A percentile compares a stretch with the other conserved stretches of the same genome.
These are phyloP conservation scores for Candoia aspera DNA, from an alignment of 2,113 vertebrate genomes.

Conservation along the genomic window DNA sequence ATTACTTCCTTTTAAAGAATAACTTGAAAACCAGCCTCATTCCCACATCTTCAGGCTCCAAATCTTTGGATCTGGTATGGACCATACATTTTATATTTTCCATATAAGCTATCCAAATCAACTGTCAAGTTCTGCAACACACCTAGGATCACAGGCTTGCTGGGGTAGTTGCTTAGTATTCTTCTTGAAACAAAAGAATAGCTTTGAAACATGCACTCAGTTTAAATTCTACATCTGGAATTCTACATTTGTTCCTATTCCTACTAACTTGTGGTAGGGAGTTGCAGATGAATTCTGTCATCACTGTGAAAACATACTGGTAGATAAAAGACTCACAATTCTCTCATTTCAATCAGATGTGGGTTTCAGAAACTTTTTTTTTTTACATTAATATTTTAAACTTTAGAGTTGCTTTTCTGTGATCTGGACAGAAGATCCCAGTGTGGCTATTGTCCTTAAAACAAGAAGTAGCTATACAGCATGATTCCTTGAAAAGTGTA, in stretches of 20 bases:
- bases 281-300: neutral
- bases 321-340: neutral
- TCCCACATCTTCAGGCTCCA: neutral
- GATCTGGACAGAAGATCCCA: constrained; percentile 33
- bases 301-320: neutral
- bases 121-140: neutral
- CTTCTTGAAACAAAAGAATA: neutral
- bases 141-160: neutral
- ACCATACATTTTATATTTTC: neutral
- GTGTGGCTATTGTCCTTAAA: neutral
- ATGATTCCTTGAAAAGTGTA: neutral
- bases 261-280: neutral
- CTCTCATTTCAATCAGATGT: neutral
- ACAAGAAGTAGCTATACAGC: neutral
- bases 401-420: neutral
- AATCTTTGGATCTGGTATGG: neutral
- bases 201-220: neutral
- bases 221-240: neutral
- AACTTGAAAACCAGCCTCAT: neutral
- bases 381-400: neutral
- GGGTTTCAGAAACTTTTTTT: neutral
- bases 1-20: neutral
- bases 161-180: neutral
- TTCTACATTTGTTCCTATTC: neutral
- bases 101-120: neutral